Evolutionary conservation across 2,797 vertebrate genomes (phyloP).

Genomic region (Sandelia bainsii): DNA sequence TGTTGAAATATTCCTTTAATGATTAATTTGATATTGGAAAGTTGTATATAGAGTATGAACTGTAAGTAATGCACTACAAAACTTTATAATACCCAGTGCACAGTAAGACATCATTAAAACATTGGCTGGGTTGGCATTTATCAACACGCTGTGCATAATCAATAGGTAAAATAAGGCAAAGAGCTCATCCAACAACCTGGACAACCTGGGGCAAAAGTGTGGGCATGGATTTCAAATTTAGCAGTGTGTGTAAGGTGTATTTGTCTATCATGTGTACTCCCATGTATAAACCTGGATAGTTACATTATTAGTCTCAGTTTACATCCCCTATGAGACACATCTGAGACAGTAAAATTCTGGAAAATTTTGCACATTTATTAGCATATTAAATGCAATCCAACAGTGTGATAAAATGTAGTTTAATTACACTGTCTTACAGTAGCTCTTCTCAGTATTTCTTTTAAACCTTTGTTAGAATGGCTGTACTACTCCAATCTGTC

Average conservation of each 20-base stretch:
- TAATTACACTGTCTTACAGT: background rate
- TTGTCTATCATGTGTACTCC: too few species aligned
- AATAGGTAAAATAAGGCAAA: conserved; percentile 27
- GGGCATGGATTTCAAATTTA: conserved; percentile 33
- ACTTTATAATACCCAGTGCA: conserved; percentile 31
- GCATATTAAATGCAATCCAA: background rate
- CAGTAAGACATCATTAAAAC: conserved; percentile 42
- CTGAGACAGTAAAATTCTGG: background rate
- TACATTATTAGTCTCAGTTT: background rate
- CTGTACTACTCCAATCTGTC: conserved; percentile 57
- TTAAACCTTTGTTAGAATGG: background rate
- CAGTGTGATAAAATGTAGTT: background rate
- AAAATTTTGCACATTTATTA: background rate
- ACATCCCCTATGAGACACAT: background rate
- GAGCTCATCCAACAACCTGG: conserved; percentile 21
- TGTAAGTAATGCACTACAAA: conserved; percentile 17
- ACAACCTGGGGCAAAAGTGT: conserved; percentile 5
- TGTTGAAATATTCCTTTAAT: conserved; percentile 21
- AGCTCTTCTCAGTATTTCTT: background rate
- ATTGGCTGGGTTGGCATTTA: conserved; percentile 31
- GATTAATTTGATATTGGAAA: conserved; percentile 1
- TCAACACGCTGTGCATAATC: conserved; percentile 49
- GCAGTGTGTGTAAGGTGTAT: too few species aligned
- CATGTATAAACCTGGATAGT: background rate
- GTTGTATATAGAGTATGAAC: background rate